Evolutionary conservation across 2,888 invertebrate genomes (phyloP).

Genomic region (Platyscelio sp.): DNA sequence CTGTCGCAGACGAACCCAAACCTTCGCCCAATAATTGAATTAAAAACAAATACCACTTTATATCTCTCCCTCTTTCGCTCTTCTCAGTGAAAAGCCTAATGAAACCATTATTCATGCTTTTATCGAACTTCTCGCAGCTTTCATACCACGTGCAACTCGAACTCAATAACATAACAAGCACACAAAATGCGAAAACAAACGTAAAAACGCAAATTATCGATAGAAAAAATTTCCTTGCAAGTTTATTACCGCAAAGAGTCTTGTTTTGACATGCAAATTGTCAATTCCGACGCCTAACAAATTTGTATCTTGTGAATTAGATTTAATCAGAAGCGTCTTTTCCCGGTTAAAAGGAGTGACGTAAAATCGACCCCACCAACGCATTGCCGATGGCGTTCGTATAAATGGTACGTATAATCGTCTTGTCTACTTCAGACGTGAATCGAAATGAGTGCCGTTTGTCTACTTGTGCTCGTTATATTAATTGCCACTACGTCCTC

Average conservation of each 20-base stretch:
- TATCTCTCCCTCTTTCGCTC: too few species aligned
- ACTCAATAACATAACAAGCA: too few species aligned
- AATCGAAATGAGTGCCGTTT: constrained; percentile 45
- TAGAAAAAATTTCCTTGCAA: too few species aligned
- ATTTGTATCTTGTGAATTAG: constrained; percentile 23
- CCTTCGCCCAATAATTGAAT: constrained; percentile 39
- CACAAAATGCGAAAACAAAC: too few species aligned
- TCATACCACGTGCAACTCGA: too few species aligned
- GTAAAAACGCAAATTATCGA: too few species aligned
- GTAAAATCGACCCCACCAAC: constrained; percentile 53
- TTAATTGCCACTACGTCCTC: constrained; percentile 25
- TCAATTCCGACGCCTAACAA: not conserved
- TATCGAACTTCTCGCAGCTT: too few species aligned
- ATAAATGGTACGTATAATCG: constrained; percentile 53
- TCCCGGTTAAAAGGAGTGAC: constrained; percentile 35
- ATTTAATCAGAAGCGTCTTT: constrained; percentile 36
- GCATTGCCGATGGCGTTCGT: constrained; percentile 27
- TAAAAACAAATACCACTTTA: constrained; percentile 55
- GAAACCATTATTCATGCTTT: too few species aligned
- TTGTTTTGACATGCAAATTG: constrained; percentile 11
- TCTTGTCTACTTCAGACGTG: constrained; percentile 55
- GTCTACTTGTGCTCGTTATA: constrained; percentile 34
- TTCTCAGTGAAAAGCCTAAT: too few species aligned
- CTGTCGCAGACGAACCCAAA: constrained; percentile 29
- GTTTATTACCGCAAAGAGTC: too few species aligned